Percentiles rank a stretch among this genome's conserved stretches.
Evolutionary conservation across 2,797 vertebrate genomes (phyloP).

Genomic region (Smutsia temminckii): DNA sequence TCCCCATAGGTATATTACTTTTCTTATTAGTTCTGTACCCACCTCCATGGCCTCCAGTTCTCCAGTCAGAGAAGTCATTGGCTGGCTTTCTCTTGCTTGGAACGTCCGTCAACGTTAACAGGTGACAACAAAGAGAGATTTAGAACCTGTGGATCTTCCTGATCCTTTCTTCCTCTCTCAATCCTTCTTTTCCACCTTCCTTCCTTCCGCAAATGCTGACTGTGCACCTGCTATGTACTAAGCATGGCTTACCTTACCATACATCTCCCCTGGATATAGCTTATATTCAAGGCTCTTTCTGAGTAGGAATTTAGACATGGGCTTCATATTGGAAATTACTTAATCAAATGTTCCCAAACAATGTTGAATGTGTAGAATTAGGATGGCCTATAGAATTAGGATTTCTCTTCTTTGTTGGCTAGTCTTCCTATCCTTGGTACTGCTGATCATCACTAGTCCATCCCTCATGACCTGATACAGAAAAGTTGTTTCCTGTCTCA

Average conservation of each 20-base stretch:
- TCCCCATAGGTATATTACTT: background rate
- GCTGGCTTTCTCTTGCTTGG: slow-evolving; percentile 10
- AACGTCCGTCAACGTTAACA: slow-evolving; percentile 11
- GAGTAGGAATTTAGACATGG: slow-evolving; percentile 10
- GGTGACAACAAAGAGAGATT: background rate
- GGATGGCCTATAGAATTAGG: background rate
- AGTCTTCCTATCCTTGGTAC: background rate
- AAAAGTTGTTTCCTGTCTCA: background rate
- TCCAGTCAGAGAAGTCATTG: background rate
- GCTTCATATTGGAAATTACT: background rate
- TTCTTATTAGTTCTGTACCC: background rate
- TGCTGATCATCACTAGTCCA: background rate
- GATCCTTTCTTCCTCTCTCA: background rate
- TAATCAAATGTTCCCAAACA: background rate
- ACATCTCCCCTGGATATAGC: background rate
- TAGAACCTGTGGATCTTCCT: background rate
- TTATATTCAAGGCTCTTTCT: background rate
- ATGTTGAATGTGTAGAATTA: background rate
- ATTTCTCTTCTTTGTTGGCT: background rate
- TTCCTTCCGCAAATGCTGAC: background rate
- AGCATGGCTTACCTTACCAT: background rate
- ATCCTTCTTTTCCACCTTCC: background rate
- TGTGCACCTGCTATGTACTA: background rate
- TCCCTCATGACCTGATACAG: slow-evolving; percentile 19
- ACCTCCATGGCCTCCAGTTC: background rate